Evolutionary conservation across 2,797 vertebrate genomes (phyloP).

Genomic region (Hafferia zeledoni): DNA sequence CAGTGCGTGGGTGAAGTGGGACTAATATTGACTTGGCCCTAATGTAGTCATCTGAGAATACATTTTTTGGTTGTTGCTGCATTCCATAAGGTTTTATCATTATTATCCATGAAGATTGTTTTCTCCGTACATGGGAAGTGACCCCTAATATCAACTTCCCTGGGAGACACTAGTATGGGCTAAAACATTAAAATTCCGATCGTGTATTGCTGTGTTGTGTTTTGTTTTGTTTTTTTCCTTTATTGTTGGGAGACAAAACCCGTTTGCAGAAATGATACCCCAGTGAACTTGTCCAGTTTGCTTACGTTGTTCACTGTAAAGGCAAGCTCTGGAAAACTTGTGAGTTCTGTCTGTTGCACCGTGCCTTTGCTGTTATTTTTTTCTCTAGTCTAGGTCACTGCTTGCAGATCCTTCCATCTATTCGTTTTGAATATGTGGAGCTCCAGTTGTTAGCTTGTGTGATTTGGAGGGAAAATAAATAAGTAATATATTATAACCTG

Average conservation of each 20-base stretch:
- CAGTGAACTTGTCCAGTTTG: slow-evolving; percentile 9
- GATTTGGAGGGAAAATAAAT: background rate
- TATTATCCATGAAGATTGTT: slow-evolving; percentile 82
- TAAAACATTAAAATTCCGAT: slow-evolving; percentile 57
- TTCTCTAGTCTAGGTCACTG: background rate
- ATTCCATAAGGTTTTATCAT: slow-evolving; percentile 87
- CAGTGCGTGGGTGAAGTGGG: slow-evolving; percentile 82
- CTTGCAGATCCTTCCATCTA: background rate
- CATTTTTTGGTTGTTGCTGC: slow-evolving; percentile 84
- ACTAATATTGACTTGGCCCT: slow-evolving; percentile 82
- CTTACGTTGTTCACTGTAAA: background rate
- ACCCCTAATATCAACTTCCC: slow-evolving; percentile 71
- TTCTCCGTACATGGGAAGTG: slow-evolving; percentile 82
- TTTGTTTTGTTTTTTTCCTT: slow-evolving; percentile 5
- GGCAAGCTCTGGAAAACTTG: background rate
- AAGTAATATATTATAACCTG: background rate
- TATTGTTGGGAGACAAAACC: background rate
- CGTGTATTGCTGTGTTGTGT: background rate
- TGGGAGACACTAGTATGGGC: slow-evolving; percentile 67
- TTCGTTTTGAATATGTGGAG: background rate
- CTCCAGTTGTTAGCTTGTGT: background rate
- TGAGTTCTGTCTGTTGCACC: background rate
- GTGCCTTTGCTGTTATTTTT: background rate
- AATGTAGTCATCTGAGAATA: slow-evolving; percentile 81
- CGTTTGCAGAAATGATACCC: background rate